Conservation (phyloP, 2,888 invertebrate species). For the Gnatocerus cornutus region DNA sequence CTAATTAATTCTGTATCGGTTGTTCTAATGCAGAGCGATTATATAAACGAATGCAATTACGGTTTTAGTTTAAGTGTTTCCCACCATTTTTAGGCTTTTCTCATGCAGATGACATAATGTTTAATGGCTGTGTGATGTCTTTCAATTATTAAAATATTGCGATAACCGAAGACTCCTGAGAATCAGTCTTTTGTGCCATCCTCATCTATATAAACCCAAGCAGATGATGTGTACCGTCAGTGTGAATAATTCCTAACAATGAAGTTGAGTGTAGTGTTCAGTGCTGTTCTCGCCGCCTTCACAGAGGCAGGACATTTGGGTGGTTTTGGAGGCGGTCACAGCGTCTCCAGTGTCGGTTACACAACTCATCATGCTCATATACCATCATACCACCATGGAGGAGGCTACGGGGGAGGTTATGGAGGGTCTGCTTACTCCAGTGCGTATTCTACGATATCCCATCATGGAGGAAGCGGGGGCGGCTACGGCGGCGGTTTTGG, state of each 20-base stretch:
- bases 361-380: slow-evolving; percentile 51
- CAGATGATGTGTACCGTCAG: slow-evolving; percentile 10
- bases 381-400: slow-evolving; percentile 26
- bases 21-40: slow-evolving; percentile 31
- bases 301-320: slow-evolving; percentile 24
- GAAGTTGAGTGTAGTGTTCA: slow-evolving; percentile 17
- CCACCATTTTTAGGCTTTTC: slow-evolving; percentile 39
- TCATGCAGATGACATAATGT: slow-evolving; percentile 34
- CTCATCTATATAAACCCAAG: slow-evolving; percentile 28
- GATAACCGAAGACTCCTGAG: slow-evolving; percentile 33
- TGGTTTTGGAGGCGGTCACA: slow-evolving; percentile 22
- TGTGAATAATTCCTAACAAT: neutral
- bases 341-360: slow-evolving; percentile 51
- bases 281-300: slow-evolving; percentile 7
- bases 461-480: slow-evolving; percentile 10
- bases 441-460: slow-evolving; percentile 27
- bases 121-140: slow-evolving; percentile 15
- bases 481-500: slow-evolving; percentile 37
- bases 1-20: slow-evolving; percentile 42
- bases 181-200: slow-evolving; percentile 30
- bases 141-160: slow-evolving; percentile 41
- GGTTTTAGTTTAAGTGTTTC: slow-evolving; percentile 26
- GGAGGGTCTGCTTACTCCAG: slow-evolving; percentile 42
- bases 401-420: slow-evolving; percentile 1
- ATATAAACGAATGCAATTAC: slow-evolving; percentile 41